Percentiles rank a stretch among this genome's conserved stretches.
phyloP scores from a whole-genome alignment of 2,888 invertebrate species.

The Apomyelois bistriatella region DNA sequence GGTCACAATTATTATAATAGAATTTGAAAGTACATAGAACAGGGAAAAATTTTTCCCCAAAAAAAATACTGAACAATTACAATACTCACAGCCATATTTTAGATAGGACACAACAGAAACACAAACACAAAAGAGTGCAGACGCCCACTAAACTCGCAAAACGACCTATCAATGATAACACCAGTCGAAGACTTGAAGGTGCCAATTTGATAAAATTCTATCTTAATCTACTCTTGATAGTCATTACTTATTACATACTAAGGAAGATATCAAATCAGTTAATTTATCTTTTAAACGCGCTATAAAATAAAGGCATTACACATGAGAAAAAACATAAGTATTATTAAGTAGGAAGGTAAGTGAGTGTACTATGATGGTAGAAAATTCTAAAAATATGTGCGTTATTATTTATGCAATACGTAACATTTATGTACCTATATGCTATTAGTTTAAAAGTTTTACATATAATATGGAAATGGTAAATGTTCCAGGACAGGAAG shows the following conservation, averaged over 20 bases:
- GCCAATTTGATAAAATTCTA: constrained; percentile 48
- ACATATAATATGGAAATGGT: too few relatives aligned
- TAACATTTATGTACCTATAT: too few relatives aligned
- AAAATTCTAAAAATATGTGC: too few relatives aligned
- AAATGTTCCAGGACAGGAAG: too few relatives aligned
- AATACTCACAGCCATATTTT: constrained; percentile 16
- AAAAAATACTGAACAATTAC: too few relatives aligned
- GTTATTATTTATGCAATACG: too few relatives aligned
- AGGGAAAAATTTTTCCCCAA: too few relatives aligned
- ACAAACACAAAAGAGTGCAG: constrained; percentile 29
- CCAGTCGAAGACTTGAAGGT: constrained; percentile 35
- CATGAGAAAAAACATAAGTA: background rate
- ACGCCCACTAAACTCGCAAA: constrained; percentile 47
- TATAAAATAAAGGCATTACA: background rate
- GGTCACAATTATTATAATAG: too few relatives aligned
- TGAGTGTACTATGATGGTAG: too few relatives aligned
- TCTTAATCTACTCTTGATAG: constrained; percentile 48
- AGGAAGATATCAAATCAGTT: constrained; percentile 4
- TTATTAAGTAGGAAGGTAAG: too few relatives aligned
- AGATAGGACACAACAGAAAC: constrained; percentile 27
- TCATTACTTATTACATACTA: constrained; percentile 13
- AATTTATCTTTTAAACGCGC: background rate
- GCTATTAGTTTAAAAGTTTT: too few relatives aligned
- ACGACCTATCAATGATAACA: constrained; percentile 45
- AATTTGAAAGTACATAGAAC: too few relatives aligned